Evolutionary conservation across 2,888 invertebrate species (phyloP), one percentile per base, ranked within the genome.

Genomic region (Isotomurus palustris): DNA sequence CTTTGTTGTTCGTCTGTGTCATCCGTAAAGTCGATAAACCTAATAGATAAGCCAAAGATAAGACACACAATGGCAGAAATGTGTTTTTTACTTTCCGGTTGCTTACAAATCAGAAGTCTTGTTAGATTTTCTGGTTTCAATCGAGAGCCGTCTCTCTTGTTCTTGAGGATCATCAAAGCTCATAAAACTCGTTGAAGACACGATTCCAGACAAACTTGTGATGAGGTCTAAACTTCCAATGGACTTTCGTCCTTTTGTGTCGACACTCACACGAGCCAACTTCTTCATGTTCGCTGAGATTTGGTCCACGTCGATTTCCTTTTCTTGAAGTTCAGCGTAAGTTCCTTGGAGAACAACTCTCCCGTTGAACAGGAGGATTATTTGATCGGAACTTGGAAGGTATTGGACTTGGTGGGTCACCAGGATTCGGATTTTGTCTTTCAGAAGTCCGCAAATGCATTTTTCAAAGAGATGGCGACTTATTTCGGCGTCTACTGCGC

Each of bases 251-350:
- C n/a, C n/a, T n/a, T n/a, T n/a, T n/a, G n/a, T n/a, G n/a, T n/a
- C n/a, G n/a, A n/a, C n/a, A n/a, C n/a, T n/a, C n/a, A n/a, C n/a
- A n/a, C n/a, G n/a, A n/a, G n/a, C n/a, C n/a, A n/a, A n/a, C n/a
- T n/a, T n/a, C n/a, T n/a, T n/a, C n/a, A n/a, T 17, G 4, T 29
- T 6, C 19, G 29, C 5, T 5, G 90, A 74, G 60, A 91, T 75
- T 71, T 84, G 79, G 0, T 88, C 87, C 74, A 91, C 89, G 75
- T 91, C 85, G 68, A 88, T 75, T 0, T 88, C 89, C 4, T 84
- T 83, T 3, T 82, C 83, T 66, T 84, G 82, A 2, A 91, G 76
- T 2, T 86, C 84, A 19, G 83, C 82, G 73, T 85, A 62, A 8
- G 45, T 58, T 17, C 67, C 67, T 50, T 57, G 41, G 3, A 56